Conservation (phyloP, 2,888 invertebrate genomes). For the Galerucella nymphaeae region DNA sequence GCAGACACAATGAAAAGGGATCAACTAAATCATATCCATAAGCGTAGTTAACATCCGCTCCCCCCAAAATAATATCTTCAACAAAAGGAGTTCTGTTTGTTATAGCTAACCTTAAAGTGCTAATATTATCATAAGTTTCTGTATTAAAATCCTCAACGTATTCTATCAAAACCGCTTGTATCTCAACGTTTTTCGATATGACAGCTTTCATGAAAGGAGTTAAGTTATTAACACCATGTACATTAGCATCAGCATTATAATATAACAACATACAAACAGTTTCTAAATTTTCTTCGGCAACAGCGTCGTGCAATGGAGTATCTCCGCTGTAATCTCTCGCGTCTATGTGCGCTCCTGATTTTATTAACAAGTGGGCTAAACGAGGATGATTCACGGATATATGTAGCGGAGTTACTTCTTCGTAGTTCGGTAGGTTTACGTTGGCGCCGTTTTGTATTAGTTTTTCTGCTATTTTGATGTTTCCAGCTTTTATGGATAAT, state of each 20-base stretch:
- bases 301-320: constrained; percentile 54
- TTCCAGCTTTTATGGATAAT: constrained; percentile 44
- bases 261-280: constrained; percentile 54
- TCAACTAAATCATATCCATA: constrained; percentile 45
- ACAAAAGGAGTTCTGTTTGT: constrained; percentile 48
- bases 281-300: constrained; percentile 47
- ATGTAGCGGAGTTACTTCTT: constrained; percentile 53
- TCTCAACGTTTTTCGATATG: constrained; percentile 41
- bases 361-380: constrained; percentile 48
- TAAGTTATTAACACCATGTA: constrained; percentile 45
- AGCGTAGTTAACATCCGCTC: constrained; percentile 51
- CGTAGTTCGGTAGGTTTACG: constrained; percentile 49
- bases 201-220: constrained; percentile 55
- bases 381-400: constrained; percentile 46
- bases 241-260: constrained; percentile 53
- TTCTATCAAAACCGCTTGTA: constrained; percentile 50
- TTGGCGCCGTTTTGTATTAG: constrained; percentile 52
- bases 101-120: constrained; percentile 49
- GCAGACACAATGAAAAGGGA: constrained; percentile 45
- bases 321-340: constrained; percentile 50
- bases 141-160: constrained; percentile 53
- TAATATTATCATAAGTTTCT: constrained; percentile 47
- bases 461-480: constrained; percentile 41
- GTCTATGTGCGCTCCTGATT: constrained; percentile 53
- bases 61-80: constrained; percentile 50